Evolutionary conservation across 2,113 vertebrate genomes (phyloP).

Genomic region (Panthera tigris): DNA sequence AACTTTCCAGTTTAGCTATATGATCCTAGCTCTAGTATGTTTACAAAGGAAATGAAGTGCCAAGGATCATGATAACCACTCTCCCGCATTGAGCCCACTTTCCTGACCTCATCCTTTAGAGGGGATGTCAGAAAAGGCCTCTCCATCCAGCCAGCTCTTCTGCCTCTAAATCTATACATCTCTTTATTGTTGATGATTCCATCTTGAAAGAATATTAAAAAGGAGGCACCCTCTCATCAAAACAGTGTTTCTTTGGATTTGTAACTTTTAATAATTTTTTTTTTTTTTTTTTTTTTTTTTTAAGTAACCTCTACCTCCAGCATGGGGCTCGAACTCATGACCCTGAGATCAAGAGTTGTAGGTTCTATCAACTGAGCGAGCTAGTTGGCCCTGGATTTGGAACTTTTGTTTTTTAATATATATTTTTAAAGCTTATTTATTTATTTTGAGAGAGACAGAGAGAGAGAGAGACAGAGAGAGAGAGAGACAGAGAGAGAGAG

Average conservation of each 20-base stretch:
- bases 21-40: not conserved
- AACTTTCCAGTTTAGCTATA: constrained; percentile 3
- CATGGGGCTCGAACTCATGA: not conserved
- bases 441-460: too few species aligned
- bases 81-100: not conserved
- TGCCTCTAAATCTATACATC: not conserved
- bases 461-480: too few species aligned
- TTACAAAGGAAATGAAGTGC: not conserved
- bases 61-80: not conserved
- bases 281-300: not conserved
- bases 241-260: not conserved
- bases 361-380: not conserved
- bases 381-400: not conserved
- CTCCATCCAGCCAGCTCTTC: not conserved
- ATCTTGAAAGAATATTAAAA: not conserved
- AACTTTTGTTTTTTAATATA: not conserved
- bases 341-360: not conserved
- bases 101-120: not conserved
- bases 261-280: not conserved
- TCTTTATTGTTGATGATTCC: not conserved
- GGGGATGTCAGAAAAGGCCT: not conserved
- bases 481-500: too few species aligned
- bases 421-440: too few species aligned
- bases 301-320: not conserved
- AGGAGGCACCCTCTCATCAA: not conserved